Conservation (phyloP, 2,113 vertebrate species). For the Grus americana region DNA sequence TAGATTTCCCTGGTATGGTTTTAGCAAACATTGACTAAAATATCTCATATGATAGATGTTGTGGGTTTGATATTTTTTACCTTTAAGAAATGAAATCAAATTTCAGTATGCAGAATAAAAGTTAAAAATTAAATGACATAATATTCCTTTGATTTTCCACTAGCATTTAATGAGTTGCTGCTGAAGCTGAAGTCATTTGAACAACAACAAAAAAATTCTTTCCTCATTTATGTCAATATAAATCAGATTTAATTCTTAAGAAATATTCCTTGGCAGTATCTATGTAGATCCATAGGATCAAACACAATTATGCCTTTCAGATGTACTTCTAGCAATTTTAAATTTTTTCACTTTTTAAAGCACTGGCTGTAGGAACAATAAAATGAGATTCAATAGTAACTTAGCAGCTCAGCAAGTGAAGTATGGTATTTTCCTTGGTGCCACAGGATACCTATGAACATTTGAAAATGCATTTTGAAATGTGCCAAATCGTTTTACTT, state of each 20-base stretch:
- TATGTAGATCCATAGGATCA: neutral
- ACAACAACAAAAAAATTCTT: neutral
- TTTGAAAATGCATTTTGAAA: constrained; percentile 49
- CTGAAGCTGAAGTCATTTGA: neutral
- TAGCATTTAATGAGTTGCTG: neutral
- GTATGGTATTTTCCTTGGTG: constrained; percentile 3
- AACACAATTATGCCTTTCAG: neutral
- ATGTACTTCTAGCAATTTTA: neutral
- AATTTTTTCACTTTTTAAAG: neutral
- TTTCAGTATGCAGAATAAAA: neutral
- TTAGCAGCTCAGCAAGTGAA: constrained; percentile 23
- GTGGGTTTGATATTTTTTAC: neutral
- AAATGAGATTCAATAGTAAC: neutral
- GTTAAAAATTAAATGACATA: neutral
- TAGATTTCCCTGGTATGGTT: neutral
- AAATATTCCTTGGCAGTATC: neutral
- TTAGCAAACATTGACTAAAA: neutral
- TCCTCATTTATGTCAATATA: neutral
- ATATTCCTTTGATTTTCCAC: neutral
- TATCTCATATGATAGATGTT: neutral
- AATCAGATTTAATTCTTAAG: neutral
- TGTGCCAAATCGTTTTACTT: constrained; percentile 48
- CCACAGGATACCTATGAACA: neutral
- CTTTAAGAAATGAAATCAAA: neutral
- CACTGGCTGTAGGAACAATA: neutral